phyloP scores from a whole-genome alignment of 2,113 vertebrate species.

The zebrafish (Danio rerio) region DNA sequence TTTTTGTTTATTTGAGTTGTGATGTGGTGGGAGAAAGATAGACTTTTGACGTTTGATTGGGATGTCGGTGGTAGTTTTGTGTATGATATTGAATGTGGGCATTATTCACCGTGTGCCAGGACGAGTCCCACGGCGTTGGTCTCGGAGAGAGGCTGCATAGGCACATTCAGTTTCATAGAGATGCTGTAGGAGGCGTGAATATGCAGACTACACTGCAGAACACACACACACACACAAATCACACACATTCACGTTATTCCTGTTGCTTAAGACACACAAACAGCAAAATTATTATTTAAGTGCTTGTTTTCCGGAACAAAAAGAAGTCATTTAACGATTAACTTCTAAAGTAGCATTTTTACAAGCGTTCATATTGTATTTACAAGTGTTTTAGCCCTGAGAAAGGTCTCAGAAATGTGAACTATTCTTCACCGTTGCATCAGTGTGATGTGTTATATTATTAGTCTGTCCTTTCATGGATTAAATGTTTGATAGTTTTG shows the following conservation, averaged over 20 bases:
- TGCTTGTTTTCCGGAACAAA: background rate
- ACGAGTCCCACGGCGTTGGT: conserved; percentile 89
- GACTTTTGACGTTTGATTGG: background rate
- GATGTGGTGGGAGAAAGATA: background rate
- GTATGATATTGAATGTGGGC: background rate
- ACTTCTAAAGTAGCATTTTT: too few species aligned
- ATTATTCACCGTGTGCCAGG: conserved; percentile 87
- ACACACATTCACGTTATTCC: background rate
- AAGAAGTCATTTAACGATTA: background rate
- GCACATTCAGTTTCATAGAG: conserved; percentile 89
- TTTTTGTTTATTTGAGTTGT: background rate
- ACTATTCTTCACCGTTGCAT: background rate
- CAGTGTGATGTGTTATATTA: background rate
- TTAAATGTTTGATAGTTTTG: background rate
- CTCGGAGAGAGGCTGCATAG: conserved; percentile 88
- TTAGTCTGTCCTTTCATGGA: background rate
- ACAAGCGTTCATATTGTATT: too few species aligned
- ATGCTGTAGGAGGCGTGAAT: conserved; percentile 93
- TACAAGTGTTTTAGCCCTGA: background rate
- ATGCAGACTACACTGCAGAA: conserved; percentile 90
- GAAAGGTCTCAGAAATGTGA: background rate
- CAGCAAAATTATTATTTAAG: background rate
- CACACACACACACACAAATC: conserved; percentile 51
- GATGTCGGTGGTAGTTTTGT: background rate
- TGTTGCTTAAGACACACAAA: background rate